Base-by-base conservation (phyloP, 2,113 vertebrate genomes). In the Cygnus buccinator region DNA sequence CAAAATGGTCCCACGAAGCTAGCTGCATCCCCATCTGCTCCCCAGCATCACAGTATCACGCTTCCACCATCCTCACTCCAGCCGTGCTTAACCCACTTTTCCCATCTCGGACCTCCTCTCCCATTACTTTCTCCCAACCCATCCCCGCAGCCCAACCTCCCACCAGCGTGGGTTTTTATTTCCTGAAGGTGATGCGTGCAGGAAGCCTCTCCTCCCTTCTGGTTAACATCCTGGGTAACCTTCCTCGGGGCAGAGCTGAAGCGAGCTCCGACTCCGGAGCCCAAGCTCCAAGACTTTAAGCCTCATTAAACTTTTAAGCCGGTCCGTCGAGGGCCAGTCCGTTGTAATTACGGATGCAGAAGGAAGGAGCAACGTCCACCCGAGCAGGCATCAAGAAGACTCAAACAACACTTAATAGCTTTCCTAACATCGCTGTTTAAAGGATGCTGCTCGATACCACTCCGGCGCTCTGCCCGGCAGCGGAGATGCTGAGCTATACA, bases 291-390 rank as follows among this genome's bases (percentile, higher is more conserved):
- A 94, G 88, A 87, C 37, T 78, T 95, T 10, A 61, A 84, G 84
- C 75, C 72, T 97, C 98, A 98, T 98, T 98, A 98, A 97, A 97
- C 26, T 97, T 98, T 98, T 96, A 98, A 78, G 20, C 58, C 72
- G 52, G 71, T 67, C 93, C 33, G 0, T 9, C 67, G 94, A 96
- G 96, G 90, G 25, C 93, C 90, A 95, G 95, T 91, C 84, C 93
- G 91, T 84, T 84, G 22, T 93, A 94, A 97, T 93, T 97, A 94
- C 0, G 4, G 85, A 85, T 29, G 63, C 71, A 96, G 54, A 67
- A 89, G 57, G 58, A 95, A 90, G 74, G 82, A 94, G 78, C 57
- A 89, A 78, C 65, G 20, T 61, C 89, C 94, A 95, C 95, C 89
- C 86, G 85, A 75, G 91, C 83, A 90, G 92, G 29, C 86, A 96